A percentile compares a stretch with the other conserved stretches of the same genome.
Conservation (phyloP, 2,888 invertebrate species). For the Drosophila falleni region DNA sequence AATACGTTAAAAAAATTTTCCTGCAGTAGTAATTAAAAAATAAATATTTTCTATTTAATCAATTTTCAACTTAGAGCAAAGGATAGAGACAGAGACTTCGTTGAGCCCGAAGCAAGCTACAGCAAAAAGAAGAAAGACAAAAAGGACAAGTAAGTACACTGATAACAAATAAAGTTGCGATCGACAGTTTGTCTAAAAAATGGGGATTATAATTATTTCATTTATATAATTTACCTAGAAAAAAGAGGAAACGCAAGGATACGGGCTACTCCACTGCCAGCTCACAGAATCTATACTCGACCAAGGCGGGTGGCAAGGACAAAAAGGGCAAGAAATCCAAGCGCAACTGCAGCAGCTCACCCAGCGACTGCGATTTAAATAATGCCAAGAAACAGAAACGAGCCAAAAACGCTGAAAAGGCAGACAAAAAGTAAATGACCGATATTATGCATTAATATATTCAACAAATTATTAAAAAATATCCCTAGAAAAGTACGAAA, state of each 20-base stretch:
- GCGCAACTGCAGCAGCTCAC: slow-evolving; percentile 78
- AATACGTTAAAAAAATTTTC: too few species aligned
- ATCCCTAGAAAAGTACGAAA: slow-evolving; percentile 73
- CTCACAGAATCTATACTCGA: slow-evolving; percentile 87
- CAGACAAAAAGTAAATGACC: slow-evolving; percentile 80
- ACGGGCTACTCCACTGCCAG: slow-evolving; percentile 90
- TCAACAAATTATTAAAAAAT: neutral
- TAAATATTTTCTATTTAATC: too few species aligned
- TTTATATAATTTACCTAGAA: slow-evolving; percentile 45
- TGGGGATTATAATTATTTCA: neutral
- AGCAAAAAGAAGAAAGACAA: slow-evolving; percentile 79
- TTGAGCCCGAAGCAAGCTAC: slow-evolving; percentile 78
- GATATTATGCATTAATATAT: neutral
- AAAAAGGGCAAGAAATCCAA: slow-evolving; percentile 83
- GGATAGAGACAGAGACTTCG: slow-evolving; percentile 79
- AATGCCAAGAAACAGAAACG: slow-evolving; percentile 79
- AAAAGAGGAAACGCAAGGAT: slow-evolving; percentile 86
- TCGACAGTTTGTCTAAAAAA: too few species aligned
- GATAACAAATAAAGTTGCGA: too few species aligned
- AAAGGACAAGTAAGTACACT: slow-evolving; percentile 74
- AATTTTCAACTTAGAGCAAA: slow-evolving; percentile 64
- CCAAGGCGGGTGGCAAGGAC: slow-evolving; percentile 82
- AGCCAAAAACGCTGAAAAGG: slow-evolving; percentile 77
- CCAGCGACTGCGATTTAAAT: slow-evolving; percentile 77
- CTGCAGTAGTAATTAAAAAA: neutral